Evolutionary conservation across 2,888 invertebrate genomes (phyloP).

Genomic region (Criorhina ranunculi): DNA sequence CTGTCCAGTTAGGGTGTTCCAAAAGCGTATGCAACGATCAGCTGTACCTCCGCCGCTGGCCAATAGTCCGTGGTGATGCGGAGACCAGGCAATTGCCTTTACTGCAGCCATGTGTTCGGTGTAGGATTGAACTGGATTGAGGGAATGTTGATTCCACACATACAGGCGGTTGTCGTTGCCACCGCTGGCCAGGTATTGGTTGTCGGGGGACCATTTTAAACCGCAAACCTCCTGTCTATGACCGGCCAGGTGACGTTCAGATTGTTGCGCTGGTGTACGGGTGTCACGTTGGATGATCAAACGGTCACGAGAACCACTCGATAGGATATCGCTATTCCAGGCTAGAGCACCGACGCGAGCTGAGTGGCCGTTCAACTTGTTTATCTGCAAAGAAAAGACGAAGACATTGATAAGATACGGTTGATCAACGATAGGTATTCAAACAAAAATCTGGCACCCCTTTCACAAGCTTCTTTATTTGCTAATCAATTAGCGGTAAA

Average conservation of each 20-base stretch:
- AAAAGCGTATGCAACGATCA: constrained; percentile 97
- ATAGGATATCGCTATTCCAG: constrained; percentile 98
- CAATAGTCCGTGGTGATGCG: constrained; percentile 98
- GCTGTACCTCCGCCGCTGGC: constrained; percentile 99
- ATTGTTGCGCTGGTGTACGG: constrained; percentile 91
- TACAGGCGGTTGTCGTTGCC: constrained; percentile 92
- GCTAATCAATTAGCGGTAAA: constrained; percentile 13
- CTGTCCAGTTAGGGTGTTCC: constrained; percentile 99
- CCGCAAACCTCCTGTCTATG: constrained; percentile 99
- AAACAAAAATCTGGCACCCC: background rate
- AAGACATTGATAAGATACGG: constrained; percentile 19
- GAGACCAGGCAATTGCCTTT: constrained; percentile 99
- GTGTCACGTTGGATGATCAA: constrained; percentile 97
- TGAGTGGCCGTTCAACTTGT: constrained; percentile 95
- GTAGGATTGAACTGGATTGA: constrained; percentile 96
- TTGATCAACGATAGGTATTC: background rate
- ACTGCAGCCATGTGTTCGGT: constrained; percentile 98
- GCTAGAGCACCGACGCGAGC: constrained; percentile 97
- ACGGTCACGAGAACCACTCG: constrained; percentile 97
- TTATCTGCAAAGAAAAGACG: constrained; percentile 86
- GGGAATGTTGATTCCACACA: constrained; percentile 91
- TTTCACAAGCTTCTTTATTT: constrained; percentile 8
- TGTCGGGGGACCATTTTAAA: constrained; percentile 99
- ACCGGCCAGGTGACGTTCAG: constrained; percentile 93
- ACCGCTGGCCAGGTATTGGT: constrained; percentile 98